These are phyloP conservation scores for Ophthalmotilapia sp. DNA, from an alignment of 2,113 vertebrate genomes.

Conservation along the genomic window DNA sequence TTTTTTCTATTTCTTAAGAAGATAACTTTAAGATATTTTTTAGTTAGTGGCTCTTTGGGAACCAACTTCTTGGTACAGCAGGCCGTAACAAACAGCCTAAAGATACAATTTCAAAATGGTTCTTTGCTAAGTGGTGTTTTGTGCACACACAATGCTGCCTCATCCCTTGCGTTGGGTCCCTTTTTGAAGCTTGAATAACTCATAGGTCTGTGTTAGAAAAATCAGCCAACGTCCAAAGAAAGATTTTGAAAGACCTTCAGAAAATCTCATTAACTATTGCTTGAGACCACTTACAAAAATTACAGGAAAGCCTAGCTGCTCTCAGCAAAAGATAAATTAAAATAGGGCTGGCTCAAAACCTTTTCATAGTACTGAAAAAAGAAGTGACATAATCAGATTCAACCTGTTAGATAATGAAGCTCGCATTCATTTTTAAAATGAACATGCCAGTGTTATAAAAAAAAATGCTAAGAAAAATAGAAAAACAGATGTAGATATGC, in stretches of 20 bases:
- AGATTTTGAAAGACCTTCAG: neutral
- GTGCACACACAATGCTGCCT: neutral
- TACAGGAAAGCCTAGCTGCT: neutral
- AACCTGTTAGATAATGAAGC: neutral
- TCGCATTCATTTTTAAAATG: neutral
- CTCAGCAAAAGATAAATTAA: neutral
- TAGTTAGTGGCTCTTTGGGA: neutral
- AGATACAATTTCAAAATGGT: neutral
- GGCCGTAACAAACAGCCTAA: neutral
- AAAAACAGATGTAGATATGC: neutral
- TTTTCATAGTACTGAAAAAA: neutral
- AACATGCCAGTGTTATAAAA: neutral
- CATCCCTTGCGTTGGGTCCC: neutral
- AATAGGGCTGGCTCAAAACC: neutral
- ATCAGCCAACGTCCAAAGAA: neutral
- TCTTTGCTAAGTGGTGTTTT: neutral
- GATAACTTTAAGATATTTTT: neutral
- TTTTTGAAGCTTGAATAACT: neutral
- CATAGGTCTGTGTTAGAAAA: neutral
- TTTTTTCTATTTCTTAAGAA: neutral
- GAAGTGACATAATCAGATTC: neutral
- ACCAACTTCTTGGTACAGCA: neutral
- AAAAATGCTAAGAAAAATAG: neutral
- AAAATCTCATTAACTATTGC: neutral
- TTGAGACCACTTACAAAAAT: neutral